Evolutionary conservation across 2,113 vertebrate genomes (phyloP).

Genomic region (Tupaia tana): DNA sequence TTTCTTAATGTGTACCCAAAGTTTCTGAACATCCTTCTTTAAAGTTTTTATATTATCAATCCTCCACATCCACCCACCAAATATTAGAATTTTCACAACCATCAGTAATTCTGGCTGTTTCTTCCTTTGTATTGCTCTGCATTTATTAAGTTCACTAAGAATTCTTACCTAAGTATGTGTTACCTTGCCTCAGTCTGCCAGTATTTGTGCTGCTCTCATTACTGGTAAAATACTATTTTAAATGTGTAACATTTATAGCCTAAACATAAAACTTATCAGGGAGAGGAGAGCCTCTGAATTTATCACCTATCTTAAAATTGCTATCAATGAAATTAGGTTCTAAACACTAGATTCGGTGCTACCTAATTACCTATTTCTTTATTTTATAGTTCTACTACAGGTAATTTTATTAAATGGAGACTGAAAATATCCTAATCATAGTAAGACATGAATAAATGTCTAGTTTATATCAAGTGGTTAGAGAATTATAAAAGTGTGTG

Average conservation of each 20-base stretch:
- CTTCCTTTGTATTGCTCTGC: not conserved
- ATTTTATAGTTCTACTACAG: slow-evolving; percentile 6
- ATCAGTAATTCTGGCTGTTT: not conserved
- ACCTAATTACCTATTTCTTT: not conserved
- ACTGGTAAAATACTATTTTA: not conserved
- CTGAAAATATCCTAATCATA: not conserved
- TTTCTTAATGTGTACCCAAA: not conserved
- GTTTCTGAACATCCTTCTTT: not conserved
- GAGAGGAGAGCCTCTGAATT: not conserved
- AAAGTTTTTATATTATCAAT: not conserved
- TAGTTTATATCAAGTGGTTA: not conserved
- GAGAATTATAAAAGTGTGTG: not conserved
- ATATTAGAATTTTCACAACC: not conserved
- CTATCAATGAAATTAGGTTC: not conserved
- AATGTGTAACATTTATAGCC: not conserved
- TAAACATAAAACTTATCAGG: not conserved
- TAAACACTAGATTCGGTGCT: not conserved
- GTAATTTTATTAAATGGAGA: not conserved
- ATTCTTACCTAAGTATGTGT: not conserved
- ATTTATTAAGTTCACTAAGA: not conserved
- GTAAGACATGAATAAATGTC: not conserved
- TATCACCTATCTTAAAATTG: slow-evolving; percentile 12
- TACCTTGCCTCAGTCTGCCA: not conserved
- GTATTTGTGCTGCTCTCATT: not conserved
- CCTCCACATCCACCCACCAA: not conserved